Percentiles rank a stretch among this genome's conserved stretches.
phyloP scores from a whole-genome alignment of 2,888 invertebrate species.

The Neoscelio sp. region DNA sequence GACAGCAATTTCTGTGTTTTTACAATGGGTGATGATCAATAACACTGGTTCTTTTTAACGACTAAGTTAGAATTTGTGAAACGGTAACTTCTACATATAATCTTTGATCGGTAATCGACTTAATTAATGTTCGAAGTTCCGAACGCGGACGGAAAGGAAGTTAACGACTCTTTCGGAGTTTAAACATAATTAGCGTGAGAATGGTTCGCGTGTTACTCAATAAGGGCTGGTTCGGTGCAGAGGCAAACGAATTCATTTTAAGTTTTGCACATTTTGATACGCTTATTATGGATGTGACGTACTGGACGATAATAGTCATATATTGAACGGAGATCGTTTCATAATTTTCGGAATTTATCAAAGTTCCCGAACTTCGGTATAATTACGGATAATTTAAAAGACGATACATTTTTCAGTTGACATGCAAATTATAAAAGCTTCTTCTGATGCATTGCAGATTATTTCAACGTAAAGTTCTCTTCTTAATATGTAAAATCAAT shows the following conservation, averaged over 20 bases:
- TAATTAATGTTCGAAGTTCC: slow-evolving; percentile 52
- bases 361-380: slow-evolving; percentile 38
- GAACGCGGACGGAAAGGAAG: slow-evolving; percentile 22
- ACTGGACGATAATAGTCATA: slow-evolving; percentile 44
- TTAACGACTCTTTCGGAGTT: slow-evolving; percentile 57
- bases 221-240: slow-evolving; percentile 11
- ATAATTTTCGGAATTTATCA: slow-evolving; percentile 34
- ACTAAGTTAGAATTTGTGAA: slow-evolving; percentile 21
- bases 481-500: too few species aligned
- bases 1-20: slow-evolving; percentile 7
- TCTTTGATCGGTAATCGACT: slow-evolving; percentile 51
- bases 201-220: slow-evolving; percentile 41
- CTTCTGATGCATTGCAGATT: slow-evolving; percentile 17
- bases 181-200: slow-evolving; percentile 59
- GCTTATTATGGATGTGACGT: slow-evolving; percentile 57
- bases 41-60: background rate
- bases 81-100: slow-evolving; percentile 12
- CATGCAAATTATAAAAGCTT: slow-evolving; percentile 15
- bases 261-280: slow-evolving; percentile 50
- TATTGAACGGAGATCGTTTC: slow-evolving; percentile 35
- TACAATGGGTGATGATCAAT: slow-evolving; percentile 6
- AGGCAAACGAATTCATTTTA: slow-evolving; percentile 54
- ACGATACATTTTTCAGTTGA: slow-evolving; percentile 24
- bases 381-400: slow-evolving; percentile 29
- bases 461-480: too few species aligned